phyloP scores from a whole-genome alignment of 2,797 vertebrate genomes.

The Clarias fuscus region DNA sequence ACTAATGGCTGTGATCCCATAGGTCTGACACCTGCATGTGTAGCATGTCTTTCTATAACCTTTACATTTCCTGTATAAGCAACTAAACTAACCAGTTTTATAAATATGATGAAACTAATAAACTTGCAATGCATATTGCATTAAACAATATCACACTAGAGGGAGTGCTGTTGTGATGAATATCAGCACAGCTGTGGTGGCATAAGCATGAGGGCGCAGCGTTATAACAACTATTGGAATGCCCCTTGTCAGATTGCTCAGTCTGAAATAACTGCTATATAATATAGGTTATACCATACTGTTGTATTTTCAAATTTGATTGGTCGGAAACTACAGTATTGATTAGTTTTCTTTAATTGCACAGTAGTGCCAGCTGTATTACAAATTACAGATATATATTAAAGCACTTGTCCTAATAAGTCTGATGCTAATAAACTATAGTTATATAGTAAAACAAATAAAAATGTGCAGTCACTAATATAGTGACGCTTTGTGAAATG shows the following conservation, averaged over 20 bases:
- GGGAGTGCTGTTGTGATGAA: no score
- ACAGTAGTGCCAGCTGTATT: neutral
- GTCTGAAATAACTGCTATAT: no score
- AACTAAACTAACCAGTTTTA: neutral
- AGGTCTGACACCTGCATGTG: conserved; percentile 67
- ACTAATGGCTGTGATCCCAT: conserved; percentile 79
- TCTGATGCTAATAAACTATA: neutral
- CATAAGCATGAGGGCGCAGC: no score
- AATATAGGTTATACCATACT: neutral
- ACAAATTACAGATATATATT: neutral
- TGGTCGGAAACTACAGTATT: neutral
- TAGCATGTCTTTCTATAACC: neutral
- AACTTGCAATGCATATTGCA: neutral
- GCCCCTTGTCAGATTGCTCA: no score
- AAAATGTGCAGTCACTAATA: neutral
- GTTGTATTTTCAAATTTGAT: neutral
- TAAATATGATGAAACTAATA: neutral
- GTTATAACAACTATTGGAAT: no score
- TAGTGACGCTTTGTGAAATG: neutral
- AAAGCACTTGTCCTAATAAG: neutral
- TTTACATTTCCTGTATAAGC: neutral
- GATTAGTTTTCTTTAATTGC: neutral
- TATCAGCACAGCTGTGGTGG: no score
- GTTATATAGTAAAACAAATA: neutral
- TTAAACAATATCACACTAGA: no score